phyloP scores from a whole-genome alignment of 2,888 invertebrate species.

The Orthosia incerta region DNA sequence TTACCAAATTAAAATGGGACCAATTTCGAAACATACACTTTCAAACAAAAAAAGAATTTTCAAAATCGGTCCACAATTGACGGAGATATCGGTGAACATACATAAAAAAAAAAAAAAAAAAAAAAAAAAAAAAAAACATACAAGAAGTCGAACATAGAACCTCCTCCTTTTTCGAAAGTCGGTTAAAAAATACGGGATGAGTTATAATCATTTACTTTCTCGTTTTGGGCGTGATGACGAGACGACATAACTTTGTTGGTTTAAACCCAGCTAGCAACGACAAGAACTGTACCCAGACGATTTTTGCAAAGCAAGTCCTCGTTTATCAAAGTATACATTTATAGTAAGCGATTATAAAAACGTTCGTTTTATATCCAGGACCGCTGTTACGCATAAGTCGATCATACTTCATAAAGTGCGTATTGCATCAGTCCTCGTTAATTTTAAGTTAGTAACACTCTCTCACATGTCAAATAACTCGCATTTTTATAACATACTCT shows the following conservation, averaged over 20 bases:
- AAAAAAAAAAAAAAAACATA: too few relatives aligned
- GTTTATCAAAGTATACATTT: slow-evolving; percentile 1
- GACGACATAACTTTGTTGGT: too few relatives aligned
- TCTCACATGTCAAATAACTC: slow-evolving; percentile 21
- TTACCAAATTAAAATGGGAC: too few relatives aligned
- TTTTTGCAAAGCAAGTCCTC: slow-evolving; percentile 17
- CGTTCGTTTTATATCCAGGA: slow-evolving; percentile 21
- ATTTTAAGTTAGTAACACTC: slow-evolving; percentile 32
- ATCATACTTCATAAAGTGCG: slow-evolving; percentile 42
- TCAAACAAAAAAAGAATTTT: too few relatives aligned
- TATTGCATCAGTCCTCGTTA: slow-evolving; percentile 48
- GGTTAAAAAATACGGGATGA: background rate
- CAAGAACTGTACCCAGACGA: slow-evolving; percentile 6
- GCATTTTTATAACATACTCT: slow-evolving; percentile 38
- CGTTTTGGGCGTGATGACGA: background rate
- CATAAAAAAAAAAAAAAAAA: too few relatives aligned
- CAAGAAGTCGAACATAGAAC: too few relatives aligned
- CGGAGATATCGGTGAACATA: too few relatives aligned
- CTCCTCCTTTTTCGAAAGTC: too few relatives aligned
- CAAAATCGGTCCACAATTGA: too few relatives aligned
- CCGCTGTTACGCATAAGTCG: slow-evolving; percentile 13
- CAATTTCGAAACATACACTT: too few relatives aligned
- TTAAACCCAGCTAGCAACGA: background rate
- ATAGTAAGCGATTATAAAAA: slow-evolving; percentile 3
- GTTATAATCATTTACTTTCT: background rate